Evolutionary conservation across 1,140 invertebrate genomes (phyloP), one percentile per base, ranked within the genome.

Genomic region (Vanessa tameamea): DNA sequence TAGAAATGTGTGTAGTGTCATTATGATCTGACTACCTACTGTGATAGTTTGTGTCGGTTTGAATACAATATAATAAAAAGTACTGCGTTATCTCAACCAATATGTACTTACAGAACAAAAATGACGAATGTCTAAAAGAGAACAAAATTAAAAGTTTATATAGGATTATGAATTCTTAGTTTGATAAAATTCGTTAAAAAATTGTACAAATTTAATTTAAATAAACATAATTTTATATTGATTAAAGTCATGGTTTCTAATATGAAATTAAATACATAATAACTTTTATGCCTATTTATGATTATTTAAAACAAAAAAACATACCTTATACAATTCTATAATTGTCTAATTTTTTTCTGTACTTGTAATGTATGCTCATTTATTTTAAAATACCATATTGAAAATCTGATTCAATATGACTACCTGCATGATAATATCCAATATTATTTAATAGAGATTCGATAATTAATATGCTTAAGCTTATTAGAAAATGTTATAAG

Each of bases 1-100:
- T n/a, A 37, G 20, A 53, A 26, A n/a, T 57, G 16, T 16, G 20
- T 57, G 53, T 57, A 23, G 8, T 23, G 9, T 64, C n/a, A 51
- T 2, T 23, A 73, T 73, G 75, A 76, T 76, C 75, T 76, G 75
- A 72, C 61, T 65, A 51, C 70, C 61, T 65, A 51, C 70, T 76
- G 75, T 76, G 70, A 76, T 76, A 76, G 71, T 47, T 51, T 74
- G 16, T 66, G 50, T 5, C 48, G 69, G 55, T 64, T 69, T 69
- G 9, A 57, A 12, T 20, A 57, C 20, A 57, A 57, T 11, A 20
- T 8, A 16, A 5, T 9, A 55, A 55, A 55, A 2, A 55, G n/a
- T 3, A 55, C 6, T n/a, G 8, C 7, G 4, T 55, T 55, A n/a
- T 20, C 3, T 43, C 37, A 43, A 43, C 1, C 37, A 43, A 43